Evolutionary conservation across 1,140 invertebrate genomes (phyloP), one percentile per base, ranked within the genome.

Genomic region (Caenorhabditis briggsae): DNA sequence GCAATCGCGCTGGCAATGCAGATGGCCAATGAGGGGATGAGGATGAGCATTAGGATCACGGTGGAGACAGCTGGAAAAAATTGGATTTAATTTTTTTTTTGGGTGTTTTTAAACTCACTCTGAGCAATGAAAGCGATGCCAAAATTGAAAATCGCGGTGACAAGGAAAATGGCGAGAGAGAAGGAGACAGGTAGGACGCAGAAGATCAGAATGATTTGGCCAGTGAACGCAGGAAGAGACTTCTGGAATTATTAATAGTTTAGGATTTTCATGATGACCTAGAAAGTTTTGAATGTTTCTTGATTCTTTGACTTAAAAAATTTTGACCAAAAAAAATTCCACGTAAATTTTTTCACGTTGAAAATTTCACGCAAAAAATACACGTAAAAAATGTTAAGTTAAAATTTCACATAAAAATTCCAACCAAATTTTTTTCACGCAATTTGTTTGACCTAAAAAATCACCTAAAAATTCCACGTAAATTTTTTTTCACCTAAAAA

Each of bases 61-160:
- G 82, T n/a, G 20, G 82, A 41, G 55, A 83, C 33, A 16, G 56
- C 59, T 84, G 48, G 43, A 61, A 61, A 20, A 11, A 11, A 25
- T 25, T 12, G 3, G 2, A 20, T 53, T 53, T 2, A 9, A 53
- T 8, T 53, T 53, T 53, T 8, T 2, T 53, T 53, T 53, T 11
- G 50, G 12, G n/a, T 58, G 14, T 59, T 59, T 59, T 18, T 59
- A 8, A 53, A 53, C 86, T 84, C 41, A 87, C 86, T 56, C 58
- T 87, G 74, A 14, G 83, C 86, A 59, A 87, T 55, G 12, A 85
- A 20, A 53, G 86, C 86, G 86, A 83, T 59, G 8, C 82, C 59
- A 48, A 87, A 82, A 33, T 78, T 83, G 83, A 85, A 41, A 33
- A 87, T 61, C 16, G 86, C 78, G 16, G 86, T 70, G 56, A 61